Evolutionary conservation across 35 echinoderm and acorn worm genomes (phyloP), one percentile per base, ranked within the genome.

Genomic region (Ophioderma brevispina): DNA sequence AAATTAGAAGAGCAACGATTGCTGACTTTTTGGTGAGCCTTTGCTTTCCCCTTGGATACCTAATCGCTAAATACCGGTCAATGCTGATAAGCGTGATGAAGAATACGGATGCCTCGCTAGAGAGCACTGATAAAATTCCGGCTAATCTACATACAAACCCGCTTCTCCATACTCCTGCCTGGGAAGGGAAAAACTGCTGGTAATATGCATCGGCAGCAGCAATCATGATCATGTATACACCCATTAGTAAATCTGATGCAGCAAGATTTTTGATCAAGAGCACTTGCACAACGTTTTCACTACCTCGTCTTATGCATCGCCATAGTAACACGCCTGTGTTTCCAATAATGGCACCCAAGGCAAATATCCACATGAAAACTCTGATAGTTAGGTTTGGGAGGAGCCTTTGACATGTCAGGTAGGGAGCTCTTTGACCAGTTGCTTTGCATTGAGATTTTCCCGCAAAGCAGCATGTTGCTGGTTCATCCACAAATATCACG

Each of bases 311-410:
- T 8, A 76, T 21, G 23, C 39, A 35, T 37, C 90, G 37, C 90
- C 86, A 88, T 13, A 79, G 18, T 32, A 92, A 35, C 1, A 92
- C 90, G 31, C 52, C 86, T 3, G 38, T 35, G 39, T 92, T 92
- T 28, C 90, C 90, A 23, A 92, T n/a, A 13, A 92, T 33, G 28
- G 90, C 90, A 13, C 33, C 31, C 31, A 49, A 32, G 0, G 82
- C 90, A n/a, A 92, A 70, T 41, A 92, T 80, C 90, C 90, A 92
- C 77, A 92, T 70, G 59, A 70, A 25, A 30, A 70, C 23, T 25
- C 23, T 6, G 1, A 70, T 8, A 25, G 23, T 25, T 3, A 25
- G 5, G 15, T 8, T 25, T 18, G 59, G 59, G 4, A 70, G 59
- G 23, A 70, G 59, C 2, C 59, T 8, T 25, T 25, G 28, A 25